A percentile compares a stretch with the other conserved stretches of the same genome.
phyloP scores from a whole-genome alignment of 2,113 vertebrate genomes.

The Petrocephalus zakoni region DNA sequence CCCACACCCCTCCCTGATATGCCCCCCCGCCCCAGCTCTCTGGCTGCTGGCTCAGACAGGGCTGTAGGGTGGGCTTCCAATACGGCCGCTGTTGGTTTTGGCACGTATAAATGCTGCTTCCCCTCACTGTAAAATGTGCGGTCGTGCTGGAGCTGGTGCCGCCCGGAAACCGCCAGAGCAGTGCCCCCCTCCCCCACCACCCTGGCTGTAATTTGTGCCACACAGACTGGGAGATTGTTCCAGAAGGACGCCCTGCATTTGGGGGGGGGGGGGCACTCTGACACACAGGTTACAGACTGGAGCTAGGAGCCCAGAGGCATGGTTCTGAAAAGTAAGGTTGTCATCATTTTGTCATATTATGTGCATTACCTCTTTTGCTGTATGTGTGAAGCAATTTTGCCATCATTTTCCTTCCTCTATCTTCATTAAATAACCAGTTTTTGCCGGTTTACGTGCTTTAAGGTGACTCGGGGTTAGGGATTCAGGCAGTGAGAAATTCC shows the following conservation, averaged over 20 bases:
- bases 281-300: neutral
- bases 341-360: neutral
- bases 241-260: neutral
- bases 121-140: neutral
- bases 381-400: neutral
- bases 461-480: neutral
- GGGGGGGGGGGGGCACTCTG: neutral
- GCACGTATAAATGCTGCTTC: neutral
- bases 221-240: neutral
- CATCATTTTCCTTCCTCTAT: neutral
- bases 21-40: neutral
- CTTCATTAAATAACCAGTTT: neutral
- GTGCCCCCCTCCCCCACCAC: neutral
- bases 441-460: neutral
- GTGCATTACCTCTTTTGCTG: neutral
- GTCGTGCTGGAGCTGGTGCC: neutral
- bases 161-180: neutral
- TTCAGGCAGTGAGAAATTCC: neutral
- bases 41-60: neutral
- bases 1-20: neutral
- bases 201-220: neutral
- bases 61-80: neutral
- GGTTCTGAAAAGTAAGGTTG: neutral
- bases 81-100: neutral
- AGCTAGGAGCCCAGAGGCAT: neutral